Conservation (phyloP, 2,797 vertebrate species). For the Scolopax bukidnonensis region DNA sequence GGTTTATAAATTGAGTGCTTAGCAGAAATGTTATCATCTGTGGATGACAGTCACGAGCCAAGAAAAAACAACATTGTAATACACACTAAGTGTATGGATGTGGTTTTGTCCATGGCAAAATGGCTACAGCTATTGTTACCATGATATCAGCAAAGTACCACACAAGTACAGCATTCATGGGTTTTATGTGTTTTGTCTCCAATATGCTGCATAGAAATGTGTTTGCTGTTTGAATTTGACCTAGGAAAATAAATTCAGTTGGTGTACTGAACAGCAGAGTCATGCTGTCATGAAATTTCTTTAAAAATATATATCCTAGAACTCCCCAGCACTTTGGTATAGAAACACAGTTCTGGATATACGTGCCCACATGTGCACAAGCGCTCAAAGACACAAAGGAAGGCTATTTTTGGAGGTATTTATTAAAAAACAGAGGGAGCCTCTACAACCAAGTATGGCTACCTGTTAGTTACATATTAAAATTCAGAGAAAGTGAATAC, state of each 20-base stretch:
- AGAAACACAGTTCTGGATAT: neutral
- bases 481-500: neutral
- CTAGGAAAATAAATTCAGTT: neutral
- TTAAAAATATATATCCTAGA: neutral
- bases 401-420: neutral
- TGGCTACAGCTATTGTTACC: neutral
- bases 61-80: neutral
- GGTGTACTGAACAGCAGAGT: neutral
- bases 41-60: neutral
- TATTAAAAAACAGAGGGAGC: neutral
- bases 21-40: neutral
- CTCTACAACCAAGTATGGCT: neutral
- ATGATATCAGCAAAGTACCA: neutral
- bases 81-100: neutral
- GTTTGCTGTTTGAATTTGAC: neutral
- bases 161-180: accelerated
- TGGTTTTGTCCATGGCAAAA: neutral
- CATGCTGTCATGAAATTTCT: neutral
- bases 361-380: neutral
- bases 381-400: neutral
- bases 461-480: neutral
- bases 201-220: neutral
- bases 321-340: neutral
- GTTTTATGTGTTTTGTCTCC: neutral
- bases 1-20: neutral